These are phyloP conservation scores for Colletes collaris DNA, from an alignment of 2,888 invertebrate species.

Conservation along the genomic window DNA sequence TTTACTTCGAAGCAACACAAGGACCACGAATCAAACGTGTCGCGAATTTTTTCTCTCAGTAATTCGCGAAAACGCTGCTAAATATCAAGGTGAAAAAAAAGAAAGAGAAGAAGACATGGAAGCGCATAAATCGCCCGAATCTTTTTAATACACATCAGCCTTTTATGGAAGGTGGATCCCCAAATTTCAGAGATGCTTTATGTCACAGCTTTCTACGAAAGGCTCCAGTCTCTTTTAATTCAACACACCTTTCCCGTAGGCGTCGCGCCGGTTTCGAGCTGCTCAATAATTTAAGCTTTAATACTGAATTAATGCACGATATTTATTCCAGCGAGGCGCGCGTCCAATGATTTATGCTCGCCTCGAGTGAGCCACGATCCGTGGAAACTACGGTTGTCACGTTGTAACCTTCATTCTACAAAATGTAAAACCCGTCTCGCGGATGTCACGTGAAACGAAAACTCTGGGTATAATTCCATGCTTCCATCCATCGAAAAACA, in stretches of 20 bases:
- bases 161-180: constrained; percentile 32
- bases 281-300: constrained; percentile 77
- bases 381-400: constrained; percentile 27
- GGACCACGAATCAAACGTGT: too few relatives aligned
- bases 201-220: constrained; percentile 63
- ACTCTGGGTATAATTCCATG: too few relatives aligned
- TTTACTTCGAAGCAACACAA: too few relatives aligned
- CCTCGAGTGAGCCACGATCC: constrained; percentile 24
- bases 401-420: constrained; percentile 10
- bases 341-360: constrained; percentile 53
- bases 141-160: constrained; percentile 16
- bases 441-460: background rate
- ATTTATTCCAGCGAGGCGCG: constrained; percentile 62
- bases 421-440: background rate
- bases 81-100: background rate
- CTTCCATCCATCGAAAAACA: too few relatives aligned
- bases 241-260: constrained; percentile 46
- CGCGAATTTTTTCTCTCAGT: too few relatives aligned
- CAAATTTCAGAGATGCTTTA: constrained; percentile 60
- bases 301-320: constrained; percentile 78
- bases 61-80: background rate
- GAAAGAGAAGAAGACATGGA: constrained; percentile 12
- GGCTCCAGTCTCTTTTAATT: constrained; percentile 33
- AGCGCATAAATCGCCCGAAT: constrained; percentile 36
- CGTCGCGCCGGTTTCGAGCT: constrained; percentile 56